Evolutionary conservation across 2,797 vertebrate species (phyloP), one percentile per base, ranked within the genome.

Genomic region (Salmo trutta): DNA sequence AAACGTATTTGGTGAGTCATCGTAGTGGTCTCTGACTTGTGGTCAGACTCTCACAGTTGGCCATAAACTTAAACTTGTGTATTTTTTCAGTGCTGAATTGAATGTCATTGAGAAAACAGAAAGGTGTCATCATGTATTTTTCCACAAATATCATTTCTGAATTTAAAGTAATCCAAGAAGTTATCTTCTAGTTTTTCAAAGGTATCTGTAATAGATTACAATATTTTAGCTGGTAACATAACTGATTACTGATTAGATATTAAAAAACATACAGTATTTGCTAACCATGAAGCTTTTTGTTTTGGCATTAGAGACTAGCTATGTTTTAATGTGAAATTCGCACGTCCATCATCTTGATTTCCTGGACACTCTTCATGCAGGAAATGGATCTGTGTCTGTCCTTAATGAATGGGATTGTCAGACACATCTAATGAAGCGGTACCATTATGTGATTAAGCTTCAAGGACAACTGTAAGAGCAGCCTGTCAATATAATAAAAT

Each of bases 371-470:
- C 27, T 17, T 47, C 21, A 62, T 62, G n/a, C 56, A 16, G 24
- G 36, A 2, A 29, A 75, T 75, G 33, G 74, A 75, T 75, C 27
- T 10, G 5, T 27, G 62, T 24, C 41, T 75, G 56, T n/a, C n/a
- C 27, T 33, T 68, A 81, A 78, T 78, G 21, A 65, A 78, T 76
- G 21, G 29, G 75, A 67, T 24, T 59, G 65, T 74, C 56, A 68
- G 56, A 75, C 24, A 36, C 19, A 15, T 56, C 47, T 5, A 15
- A 71, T 53, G 47, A 71, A 71, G 4, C n/a, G 29, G 14, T 29
- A 1, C 12, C 24, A 17, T 53, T 27, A 72, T 72, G 70, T 31
- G 70, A 72, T 72, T 72, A 72, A 53, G 16, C 21, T 72, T 53
- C 21, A 52, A 72, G 14, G 70, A 24, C 70, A 21, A 53, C 70